Conservation (phyloP, 2,797 vertebrate genomes). For the Chelon labrosus region DNA sequence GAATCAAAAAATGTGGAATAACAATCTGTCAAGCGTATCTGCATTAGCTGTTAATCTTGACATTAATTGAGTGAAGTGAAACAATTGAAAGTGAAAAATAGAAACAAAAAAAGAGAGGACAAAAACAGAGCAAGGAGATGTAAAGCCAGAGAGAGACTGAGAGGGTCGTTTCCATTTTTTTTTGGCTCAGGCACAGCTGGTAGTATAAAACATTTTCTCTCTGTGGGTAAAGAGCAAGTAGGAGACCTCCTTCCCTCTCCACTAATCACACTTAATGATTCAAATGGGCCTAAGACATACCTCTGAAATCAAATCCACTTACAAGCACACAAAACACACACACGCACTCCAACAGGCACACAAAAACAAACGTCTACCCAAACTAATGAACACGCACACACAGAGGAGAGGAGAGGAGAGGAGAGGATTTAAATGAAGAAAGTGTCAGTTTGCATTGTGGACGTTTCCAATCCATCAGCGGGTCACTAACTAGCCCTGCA, state of each 20-base stretch:
- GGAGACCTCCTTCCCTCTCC: conserved; percentile 66
- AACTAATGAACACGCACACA: conserved; percentile 3
- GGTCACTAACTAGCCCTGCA: conserved; percentile 63
- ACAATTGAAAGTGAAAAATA: background rate
- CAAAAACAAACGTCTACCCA: conserved; percentile 15
- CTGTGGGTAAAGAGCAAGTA: conserved; percentile 60
- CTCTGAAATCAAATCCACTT: conserved; percentile 83
- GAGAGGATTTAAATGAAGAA: conserved; percentile 55
- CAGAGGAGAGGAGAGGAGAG: conserved; percentile 9
- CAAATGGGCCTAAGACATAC: conserved; percentile 79
- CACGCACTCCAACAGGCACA: conserved; percentile 10
- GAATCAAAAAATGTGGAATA: background rate
- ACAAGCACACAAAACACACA: conserved; percentile 52
- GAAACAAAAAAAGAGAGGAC: conserved; percentile 5
- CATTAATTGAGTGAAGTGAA: background rate
- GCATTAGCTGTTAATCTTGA: background rate
- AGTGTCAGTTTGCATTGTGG: conserved; percentile 63
- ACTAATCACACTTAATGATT: conserved; percentile 85
- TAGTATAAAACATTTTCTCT: conserved; percentile 61
- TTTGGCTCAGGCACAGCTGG: conserved; percentile 54
- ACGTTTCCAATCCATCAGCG: conserved; percentile 79
- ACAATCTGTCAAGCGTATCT: background rate
- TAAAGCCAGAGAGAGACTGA: conserved; percentile 8
- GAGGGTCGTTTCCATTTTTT: conserved; percentile 26
- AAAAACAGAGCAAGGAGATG: background rate